Percentiles rank a stretch among this genome's conserved stretches.
Conservation (phyloP, 2,888 invertebrate species). For the Dascillus cervinus region DNA sequence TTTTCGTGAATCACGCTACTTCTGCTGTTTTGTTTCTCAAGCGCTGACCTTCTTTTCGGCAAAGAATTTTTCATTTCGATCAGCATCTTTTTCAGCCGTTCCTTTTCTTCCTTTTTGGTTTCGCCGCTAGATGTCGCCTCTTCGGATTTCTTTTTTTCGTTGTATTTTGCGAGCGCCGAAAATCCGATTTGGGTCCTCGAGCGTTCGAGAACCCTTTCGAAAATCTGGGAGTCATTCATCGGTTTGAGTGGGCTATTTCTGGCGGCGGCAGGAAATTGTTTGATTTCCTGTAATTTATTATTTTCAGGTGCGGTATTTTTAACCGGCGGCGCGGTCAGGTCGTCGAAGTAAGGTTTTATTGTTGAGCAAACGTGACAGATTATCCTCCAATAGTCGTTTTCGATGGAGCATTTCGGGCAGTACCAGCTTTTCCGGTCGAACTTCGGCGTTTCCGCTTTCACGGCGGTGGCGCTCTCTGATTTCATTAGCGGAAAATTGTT, state of each 20-base stretch:
- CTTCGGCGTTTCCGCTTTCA: conserved; percentile 30
- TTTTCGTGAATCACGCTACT: conserved; percentile 36
- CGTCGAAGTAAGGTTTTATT: conserved; percentile 45
- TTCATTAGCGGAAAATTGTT: conserved; percentile 35
- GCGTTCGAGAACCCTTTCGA: conserved; percentile 32
- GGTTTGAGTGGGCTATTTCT: conserved; percentile 18
- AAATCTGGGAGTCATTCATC: conserved; percentile 8
- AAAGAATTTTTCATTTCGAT: conserved; percentile 73
- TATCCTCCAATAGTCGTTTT: conserved; percentile 54
- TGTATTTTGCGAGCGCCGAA: conserved; percentile 33
- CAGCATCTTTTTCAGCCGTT: conserved; percentile 60
- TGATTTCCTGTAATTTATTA: conserved; percentile 17
- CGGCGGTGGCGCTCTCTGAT: conserved; percentile 36
- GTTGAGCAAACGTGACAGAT: conserved; percentile 55
- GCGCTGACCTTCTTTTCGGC: conserved; percentile 47
- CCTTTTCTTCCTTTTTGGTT: conserved; percentile 46
- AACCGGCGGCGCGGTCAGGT: conserved; percentile 25
- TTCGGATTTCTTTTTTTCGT: conserved; percentile 23
- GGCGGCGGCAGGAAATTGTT: conserved; percentile 14
- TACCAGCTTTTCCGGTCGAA: conserved; percentile 44
- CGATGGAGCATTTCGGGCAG: conserved; percentile 53
- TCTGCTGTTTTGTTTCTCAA: conserved; percentile 26
- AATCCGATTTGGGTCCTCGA: conserved; percentile 41
- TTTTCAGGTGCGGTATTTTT: conserved; percentile 21
- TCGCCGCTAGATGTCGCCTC: conserved; percentile 36